phyloP scores from a whole-genome alignment of 30 jellyfish, hydroid and myxozoan species.

The Aurelia sp. region DNA sequence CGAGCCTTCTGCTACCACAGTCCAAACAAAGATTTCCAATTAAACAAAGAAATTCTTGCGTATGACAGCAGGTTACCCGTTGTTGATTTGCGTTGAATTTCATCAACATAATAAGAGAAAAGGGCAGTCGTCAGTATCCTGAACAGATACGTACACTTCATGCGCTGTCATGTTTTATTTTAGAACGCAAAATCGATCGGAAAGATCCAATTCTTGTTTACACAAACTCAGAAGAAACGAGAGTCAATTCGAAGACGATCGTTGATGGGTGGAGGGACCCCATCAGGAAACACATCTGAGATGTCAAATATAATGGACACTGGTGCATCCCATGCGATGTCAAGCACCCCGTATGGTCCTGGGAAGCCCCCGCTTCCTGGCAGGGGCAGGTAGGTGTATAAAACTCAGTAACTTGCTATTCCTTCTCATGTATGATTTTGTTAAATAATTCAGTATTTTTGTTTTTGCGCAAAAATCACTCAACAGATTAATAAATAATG shows the following conservation, averaged over 20 bases:
- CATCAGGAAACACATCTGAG: constrained; percentile 64
- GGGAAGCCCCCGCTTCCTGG: constrained; percentile 41
- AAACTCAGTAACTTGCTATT: neutral
- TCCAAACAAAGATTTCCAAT: no score
- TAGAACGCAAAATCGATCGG: constrained; percentile 57
- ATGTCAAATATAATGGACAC: constrained; percentile 29
- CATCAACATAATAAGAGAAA: no score
- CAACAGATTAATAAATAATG: no score
- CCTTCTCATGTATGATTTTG: no score
- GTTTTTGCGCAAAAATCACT: no score
- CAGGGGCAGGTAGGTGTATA: constrained; percentile 12
- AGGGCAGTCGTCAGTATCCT: no score
- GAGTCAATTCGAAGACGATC: constrained; percentile 46
- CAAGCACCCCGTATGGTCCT: constrained; percentile 35
- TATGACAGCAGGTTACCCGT: no score
- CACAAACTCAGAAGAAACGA: constrained; percentile 56
- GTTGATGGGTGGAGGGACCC: constrained; percentile 39
- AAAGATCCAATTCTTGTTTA: constrained; percentile 36
- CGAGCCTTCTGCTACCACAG: no score
- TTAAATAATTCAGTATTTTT: no score
- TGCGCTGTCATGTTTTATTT: neutral
- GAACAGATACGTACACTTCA: no score
- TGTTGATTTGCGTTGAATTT: no score
- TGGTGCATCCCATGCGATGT: constrained; percentile 27
- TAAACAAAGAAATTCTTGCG: no score